phyloP scores from a whole-genome alignment of 1,140 invertebrate genomes.

The Drosophila grimshawi region DNA sequence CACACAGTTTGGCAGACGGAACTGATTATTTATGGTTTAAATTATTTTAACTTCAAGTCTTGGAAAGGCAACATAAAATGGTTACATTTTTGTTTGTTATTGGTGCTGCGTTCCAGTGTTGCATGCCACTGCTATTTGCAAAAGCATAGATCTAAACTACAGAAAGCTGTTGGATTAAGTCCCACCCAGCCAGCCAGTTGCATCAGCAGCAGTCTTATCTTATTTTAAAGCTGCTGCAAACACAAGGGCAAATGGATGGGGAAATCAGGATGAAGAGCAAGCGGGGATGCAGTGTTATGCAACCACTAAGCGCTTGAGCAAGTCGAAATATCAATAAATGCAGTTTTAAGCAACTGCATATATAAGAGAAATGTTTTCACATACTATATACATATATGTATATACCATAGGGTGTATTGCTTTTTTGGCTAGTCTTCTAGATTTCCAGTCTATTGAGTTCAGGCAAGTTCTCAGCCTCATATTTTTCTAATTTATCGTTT shows the following conservation, averaged over 20 bases:
- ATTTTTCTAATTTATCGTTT: too few species aligned
- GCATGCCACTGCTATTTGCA: slow-evolving; percentile 17
- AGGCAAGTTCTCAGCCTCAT: too few species aligned
- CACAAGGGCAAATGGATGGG: too few species aligned
- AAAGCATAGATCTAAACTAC: background rate
- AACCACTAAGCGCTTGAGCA: background rate
- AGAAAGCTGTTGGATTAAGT: background rate
- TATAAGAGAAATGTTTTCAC: background rate
- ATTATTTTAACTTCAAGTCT: slow-evolving; percentile 17
- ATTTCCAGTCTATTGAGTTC: too few species aligned
- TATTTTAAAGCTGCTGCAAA: background rate
- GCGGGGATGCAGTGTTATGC: background rate
- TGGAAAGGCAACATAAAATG: slow-evolving; percentile 4
- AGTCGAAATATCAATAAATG: background rate
- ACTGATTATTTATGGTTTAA: slow-evolving; percentile 37
- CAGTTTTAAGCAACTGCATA: background rate
- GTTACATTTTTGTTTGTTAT: background rate
- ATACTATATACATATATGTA: too few species aligned
- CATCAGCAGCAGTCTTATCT: background rate
- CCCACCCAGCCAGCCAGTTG: background rate
- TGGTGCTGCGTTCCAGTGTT: background rate
- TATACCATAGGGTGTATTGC: too few species aligned
- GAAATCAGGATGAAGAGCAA: too few species aligned
- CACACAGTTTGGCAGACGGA: background rate
- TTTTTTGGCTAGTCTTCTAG: too few species aligned